Evolutionary conservation across 2,888 invertebrate species (phyloP).

Genomic region (Biston betularia): DNA sequence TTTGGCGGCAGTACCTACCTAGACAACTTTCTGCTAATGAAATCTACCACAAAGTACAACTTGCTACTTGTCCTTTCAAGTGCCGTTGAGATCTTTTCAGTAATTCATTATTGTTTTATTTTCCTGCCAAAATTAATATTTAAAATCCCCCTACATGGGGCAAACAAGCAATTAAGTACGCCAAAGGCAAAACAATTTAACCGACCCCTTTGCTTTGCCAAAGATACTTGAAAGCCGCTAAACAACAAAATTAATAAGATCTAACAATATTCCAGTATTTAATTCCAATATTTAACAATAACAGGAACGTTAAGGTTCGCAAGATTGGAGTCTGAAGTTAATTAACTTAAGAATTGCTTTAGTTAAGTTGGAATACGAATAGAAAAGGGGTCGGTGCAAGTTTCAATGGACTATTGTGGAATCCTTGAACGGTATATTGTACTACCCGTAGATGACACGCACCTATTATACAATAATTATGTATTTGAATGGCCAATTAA

Average conservation of each 20-base stretch:
- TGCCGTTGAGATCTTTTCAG: background rate
- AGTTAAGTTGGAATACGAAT: conserved; percentile 28
- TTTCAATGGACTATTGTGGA: conserved; percentile 44
- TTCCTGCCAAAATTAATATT: background rate
- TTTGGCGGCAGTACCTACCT: too few relatives aligned
- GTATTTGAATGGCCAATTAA: background rate
- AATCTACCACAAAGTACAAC: too few relatives aligned
- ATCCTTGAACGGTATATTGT: conserved; percentile 21
- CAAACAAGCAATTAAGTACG: conserved; percentile 24
- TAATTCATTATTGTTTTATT: background rate
- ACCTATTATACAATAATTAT: background rate
- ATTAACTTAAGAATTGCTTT: conserved; percentile 58
- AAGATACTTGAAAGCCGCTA: conserved; percentile 36
- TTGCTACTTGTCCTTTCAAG: too few relatives aligned
- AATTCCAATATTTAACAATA: conserved; percentile 38
- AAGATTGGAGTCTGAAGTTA: conserved; percentile 53
- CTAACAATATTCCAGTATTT: conserved; percentile 48
- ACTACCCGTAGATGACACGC: background rate
- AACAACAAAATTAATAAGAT: conserved; percentile 61
- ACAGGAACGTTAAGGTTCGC: conserved; percentile 28
- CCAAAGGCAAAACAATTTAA: conserved; percentile 23
- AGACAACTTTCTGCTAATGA: too few relatives aligned
- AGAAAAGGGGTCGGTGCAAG: conserved; percentile 32
- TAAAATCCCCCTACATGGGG: conserved; percentile 4
- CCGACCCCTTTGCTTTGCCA: conserved; percentile 13